Evolutionary conservation across 2,888 invertebrate genomes (phyloP), one percentile per base, ranked within the genome.

Genomic region (Autographa pulchrina): DNA sequence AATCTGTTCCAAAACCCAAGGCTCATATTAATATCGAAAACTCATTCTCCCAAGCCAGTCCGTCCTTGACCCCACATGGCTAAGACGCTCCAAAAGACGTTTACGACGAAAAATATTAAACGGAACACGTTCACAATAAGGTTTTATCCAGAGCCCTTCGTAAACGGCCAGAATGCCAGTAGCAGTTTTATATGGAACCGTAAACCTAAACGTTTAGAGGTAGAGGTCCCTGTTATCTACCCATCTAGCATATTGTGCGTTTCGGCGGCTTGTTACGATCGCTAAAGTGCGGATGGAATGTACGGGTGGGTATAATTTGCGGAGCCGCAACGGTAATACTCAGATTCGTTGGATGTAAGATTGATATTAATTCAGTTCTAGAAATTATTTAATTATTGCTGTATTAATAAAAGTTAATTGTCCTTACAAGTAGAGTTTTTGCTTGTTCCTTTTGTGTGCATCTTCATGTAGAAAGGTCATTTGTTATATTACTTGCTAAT

Each of bases 231-330:
- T 86, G 93, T 94, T 94, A 94, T 94, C 94, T 92, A 89, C 90
- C 92, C 92, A 93, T 94, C 94, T 90, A 89, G 90, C 94, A 92
- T 94, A 93, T 94, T 94, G 94, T 93, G 93, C 90, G 92, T 92
- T 94, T 94, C 91, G 90, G 91, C 88, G 89, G 87, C 90, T 91
- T 92, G 92, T 93, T 90, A 91, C 92, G 92, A 89, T 89, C 89
- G 75, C 73, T 65, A 78, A 68, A 81, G 78, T 65, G 74, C 67
- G 48, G 41, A 61, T 68, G 73, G 70, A 82, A 90, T 81, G 83
- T 75, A 93, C 90, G 91, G 87, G 52, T 6, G 18, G 31, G 54
- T 81, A 85, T 79, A 87, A 18, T 62, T 80, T 11, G 65, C 82
- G 77, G 32, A 6, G 4, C 3, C 76, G 80, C 58, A n/a, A 61